Percentiles rank a stretch among this genome's conserved stretches.
These are phyloP conservation scores for Macrochelys suwanniensis DNA, from an alignment of 2,797 vertebrate genomes.

Conservation along the genomic window DNA sequence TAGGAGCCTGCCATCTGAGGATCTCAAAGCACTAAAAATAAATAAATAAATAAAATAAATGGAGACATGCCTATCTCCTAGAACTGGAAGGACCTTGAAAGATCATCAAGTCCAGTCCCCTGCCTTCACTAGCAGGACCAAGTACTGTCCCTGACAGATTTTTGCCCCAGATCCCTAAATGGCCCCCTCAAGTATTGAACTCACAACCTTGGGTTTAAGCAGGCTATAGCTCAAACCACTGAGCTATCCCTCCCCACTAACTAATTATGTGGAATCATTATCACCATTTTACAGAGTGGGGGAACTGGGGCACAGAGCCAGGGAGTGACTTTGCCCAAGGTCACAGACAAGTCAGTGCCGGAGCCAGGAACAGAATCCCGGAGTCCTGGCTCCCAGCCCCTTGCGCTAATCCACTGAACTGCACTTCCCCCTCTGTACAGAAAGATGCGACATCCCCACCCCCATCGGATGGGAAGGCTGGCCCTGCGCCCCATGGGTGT, in stretches of 20 bases:
- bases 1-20: neutral
- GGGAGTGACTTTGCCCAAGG: neutral
- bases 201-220: no score
- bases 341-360: neutral
- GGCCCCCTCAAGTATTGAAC: no score
- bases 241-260: neutral
- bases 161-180: no score
- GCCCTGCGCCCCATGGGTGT: neutral
- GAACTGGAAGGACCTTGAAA: no score
- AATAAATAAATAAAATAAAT: no score
- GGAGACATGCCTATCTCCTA: no score
- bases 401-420: neutral
- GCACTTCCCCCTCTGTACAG: neutral
- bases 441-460: neutral
- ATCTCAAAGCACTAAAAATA: neutral
- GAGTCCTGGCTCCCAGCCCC: neutral
- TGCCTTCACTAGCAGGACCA: no score
- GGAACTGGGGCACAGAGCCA: neutral
- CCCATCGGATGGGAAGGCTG: neutral
- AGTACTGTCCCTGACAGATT: no score
- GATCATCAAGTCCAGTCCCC: no score
- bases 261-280: neutral
- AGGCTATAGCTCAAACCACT: no score
- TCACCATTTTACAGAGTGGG: neutral
- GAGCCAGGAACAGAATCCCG: neutral